Base-by-base conservation (phyloP, 64 coral and sea anemone species). In the Hydrozoanthus tunicans region DNA sequence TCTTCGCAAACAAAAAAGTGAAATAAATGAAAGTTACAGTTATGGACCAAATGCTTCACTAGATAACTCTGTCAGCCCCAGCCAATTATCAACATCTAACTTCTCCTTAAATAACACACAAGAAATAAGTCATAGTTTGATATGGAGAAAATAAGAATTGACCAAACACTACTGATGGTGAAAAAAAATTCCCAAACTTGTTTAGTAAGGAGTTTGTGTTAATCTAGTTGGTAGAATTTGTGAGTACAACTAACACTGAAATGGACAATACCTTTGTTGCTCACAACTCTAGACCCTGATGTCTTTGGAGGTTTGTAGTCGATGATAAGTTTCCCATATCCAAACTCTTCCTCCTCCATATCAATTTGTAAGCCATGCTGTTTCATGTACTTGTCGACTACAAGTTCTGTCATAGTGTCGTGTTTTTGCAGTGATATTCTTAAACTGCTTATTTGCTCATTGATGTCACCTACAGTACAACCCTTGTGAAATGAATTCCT, bases 301-400 rank as follows among this genome's bases (percentile, higher is more conserved):
- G 84, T 90, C 58, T 94, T 96, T 2, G 92, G 95, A 59, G 83
- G 89, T 59, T 92, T 96, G 51, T 94, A 96, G 86, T 96, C 95
- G 90, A 96, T 94, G 3, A 94, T 64, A 11, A 96, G 77, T 56
- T 77, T 92, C 53, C 95, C 95, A 92, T 83, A 96, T 0, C 95
- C 95, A 90, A 96, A 96, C 17, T 96, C 92, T 14, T 95, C 94
- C 14, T 92, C 95, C 27, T 96, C 95, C 3, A 86, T 70, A 60
- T 94, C 92, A n/a, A 93, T 59, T 9, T 94, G 77, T 8, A 96
- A 32, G 14, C 90, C 95, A 82, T 91, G 81, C 4, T 96, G 92
- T 62, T 94, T 96, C 77, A 96, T 59, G 79, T 96, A 96, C 72
- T 96, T 96, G 73, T 96, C 95, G 15, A 96, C 83, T 32, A 96